Evolutionary conservation across 64 coral and sea anemone species (phyloP).

Genomic region (Montipora foliosa): DNA sequence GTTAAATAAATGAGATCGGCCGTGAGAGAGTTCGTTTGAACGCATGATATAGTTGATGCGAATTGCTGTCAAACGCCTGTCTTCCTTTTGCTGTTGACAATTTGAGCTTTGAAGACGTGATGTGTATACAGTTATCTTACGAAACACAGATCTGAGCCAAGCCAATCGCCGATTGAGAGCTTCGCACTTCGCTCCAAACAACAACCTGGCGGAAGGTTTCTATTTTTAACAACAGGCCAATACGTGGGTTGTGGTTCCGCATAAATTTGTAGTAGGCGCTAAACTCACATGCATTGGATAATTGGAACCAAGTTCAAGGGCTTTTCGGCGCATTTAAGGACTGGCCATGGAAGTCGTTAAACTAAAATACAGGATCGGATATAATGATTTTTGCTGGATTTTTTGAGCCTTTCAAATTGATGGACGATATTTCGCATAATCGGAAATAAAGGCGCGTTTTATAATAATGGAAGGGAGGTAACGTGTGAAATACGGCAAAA

Average conservation of each 20-base stretch:
- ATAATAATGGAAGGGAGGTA: not conserved
- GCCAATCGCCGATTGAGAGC: conserved; percentile 5
- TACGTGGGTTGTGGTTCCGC: conserved; percentile 24
- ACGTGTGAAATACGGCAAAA: not conserved
- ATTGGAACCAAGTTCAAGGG: conserved; percentile 6
- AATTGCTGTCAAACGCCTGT: not conserved
- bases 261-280: conserved; percentile 26
- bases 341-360: conserved; percentile 19
- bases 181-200: conserved; percentile 23
- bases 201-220: conserved; percentile 29
- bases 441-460: not conserved
- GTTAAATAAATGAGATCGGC: not conserved
- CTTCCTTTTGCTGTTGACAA: not conserved
- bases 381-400: not conserved
- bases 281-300: conserved; percentile 3
- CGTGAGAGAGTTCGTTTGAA: not conserved
- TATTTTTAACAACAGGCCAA: conserved; percentile 34
- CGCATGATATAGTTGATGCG: not conserved
- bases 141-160: conserved; percentile 15
- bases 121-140: conserved; percentile 8
- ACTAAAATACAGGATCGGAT: not conserved
- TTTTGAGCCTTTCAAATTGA: not conserved
- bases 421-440: not conserved
- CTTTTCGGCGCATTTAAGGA: conserved; percentile 1
- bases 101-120: conserved; percentile 4